These are phyloP conservation scores for Dipodomys merriami DNA, from an alignment of 2,113 vertebrate genomes.

Conservation along the genomic window DNA sequence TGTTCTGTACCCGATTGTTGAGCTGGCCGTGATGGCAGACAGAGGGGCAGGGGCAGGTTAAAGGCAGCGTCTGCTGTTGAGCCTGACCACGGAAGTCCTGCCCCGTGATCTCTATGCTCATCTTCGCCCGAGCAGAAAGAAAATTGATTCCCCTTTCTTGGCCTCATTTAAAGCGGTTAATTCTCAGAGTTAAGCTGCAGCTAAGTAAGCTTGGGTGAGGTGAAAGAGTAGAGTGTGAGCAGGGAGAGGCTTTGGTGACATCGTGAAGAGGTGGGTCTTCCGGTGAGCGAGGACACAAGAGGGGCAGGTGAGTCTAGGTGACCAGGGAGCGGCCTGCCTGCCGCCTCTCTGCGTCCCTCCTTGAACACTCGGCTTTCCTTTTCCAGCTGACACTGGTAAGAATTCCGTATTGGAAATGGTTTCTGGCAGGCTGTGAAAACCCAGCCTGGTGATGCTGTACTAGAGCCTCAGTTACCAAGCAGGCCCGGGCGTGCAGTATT, in stretches of 20 bases:
- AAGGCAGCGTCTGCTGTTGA: background rate
- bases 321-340: too few relatives aligned
- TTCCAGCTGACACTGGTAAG: too few relatives aligned
- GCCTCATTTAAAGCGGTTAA: background rate
- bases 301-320: background rate
- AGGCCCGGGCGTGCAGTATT: background rate
- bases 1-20: background rate
- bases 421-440: background rate
- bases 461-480: background rate
- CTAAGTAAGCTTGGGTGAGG: background rate
- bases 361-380: background rate
- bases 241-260: background rate
- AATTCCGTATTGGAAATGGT: background rate
- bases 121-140: background rate
- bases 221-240: background rate
- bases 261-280: background rate
- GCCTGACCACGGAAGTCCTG: background rate
- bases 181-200: background rate
- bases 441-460: background rate
- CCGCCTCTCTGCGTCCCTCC: background rate
- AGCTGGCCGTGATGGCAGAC: too few relatives aligned
- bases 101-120: background rate
- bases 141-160: conserved; percentile 16
- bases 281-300: background rate
- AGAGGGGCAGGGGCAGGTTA: too few relatives aligned